Conservation (phyloP, 1,140 invertebrate genomes). For the Meloidogyne chitwoodi region DNA sequence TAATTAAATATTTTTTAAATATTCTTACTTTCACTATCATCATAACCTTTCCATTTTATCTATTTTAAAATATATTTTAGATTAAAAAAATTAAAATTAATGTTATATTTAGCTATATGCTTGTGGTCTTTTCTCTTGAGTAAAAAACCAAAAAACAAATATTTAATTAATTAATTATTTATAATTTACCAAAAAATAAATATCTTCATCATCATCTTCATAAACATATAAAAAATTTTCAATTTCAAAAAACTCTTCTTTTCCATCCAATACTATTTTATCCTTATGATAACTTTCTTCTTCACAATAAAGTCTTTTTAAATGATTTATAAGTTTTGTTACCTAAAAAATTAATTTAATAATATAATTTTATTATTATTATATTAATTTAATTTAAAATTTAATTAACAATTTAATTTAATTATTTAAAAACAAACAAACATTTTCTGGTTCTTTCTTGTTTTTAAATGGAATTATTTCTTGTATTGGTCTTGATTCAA, state of each 20-base stretch:
- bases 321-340: neutral
- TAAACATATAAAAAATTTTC: neutral
- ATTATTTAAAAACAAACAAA: too few relatives aligned
- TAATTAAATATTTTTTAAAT: neutral
- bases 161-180: neutral
- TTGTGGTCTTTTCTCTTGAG: too few relatives aligned
- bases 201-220: neutral
- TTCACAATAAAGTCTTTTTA: neutral
- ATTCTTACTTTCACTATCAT: neutral
- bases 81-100: too few relatives aligned
- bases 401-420: too few relatives aligned
- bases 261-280: neutral
- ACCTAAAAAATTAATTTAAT: neutral
- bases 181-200: neutral
- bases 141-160: too few relatives aligned
- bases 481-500: too few relatives aligned
- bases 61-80: too few relatives aligned
- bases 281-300: neutral
- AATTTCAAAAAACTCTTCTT: neutral
- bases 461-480: too few relatives aligned
- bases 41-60: neutral
- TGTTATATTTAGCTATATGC: too few relatives aligned
- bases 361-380: too few relatives aligned
- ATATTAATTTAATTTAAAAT: too few relatives aligned
- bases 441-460: too few relatives aligned